Evolutionary conservation across 1,140 invertebrate species (phyloP), one percentile per base, ranked within the genome.

Genomic region (Brachionus koreanus): DNA sequence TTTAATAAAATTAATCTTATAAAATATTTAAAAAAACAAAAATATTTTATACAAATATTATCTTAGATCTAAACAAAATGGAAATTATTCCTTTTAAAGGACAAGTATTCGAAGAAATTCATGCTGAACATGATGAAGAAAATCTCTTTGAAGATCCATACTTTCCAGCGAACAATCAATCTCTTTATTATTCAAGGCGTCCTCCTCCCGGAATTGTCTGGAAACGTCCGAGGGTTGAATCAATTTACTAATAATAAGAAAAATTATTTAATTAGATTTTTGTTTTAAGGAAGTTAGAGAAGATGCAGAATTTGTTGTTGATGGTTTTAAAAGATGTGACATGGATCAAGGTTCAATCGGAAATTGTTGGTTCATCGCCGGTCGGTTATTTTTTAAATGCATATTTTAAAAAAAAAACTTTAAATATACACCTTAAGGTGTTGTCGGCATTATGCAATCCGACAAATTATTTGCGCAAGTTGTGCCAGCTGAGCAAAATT

Each of bases 131-230:
- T 52, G 63, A 82, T n/a, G 42, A 91, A 83, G 90, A 90, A 3
- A 86, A 88, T 6, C 87, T 93, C 13, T 93, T 91, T 86, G 92
- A 92, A 84, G 93, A 93, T 86, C 89, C 90, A 1, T 92, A 93
- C 83, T 93, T 93, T 86, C 89, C 91, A 6, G 89, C 92, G 0
- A 87, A 87, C 39, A 86, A 90, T 9, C 86, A 87, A 46, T 88
- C 91, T 33, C 86, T 93, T 7, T 92, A 90, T 42, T 46, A 16
- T 72, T 19, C 65, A n/a, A 25, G 46, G 49, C 35, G 23, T 29
- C 12, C 35, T 3, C 57, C 65, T 12, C 13, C 16, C 0, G 82
- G 65, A 16, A 52, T 72, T 6, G 16, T 61, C 37, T 83, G 72
- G 75, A 16, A 25, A 16, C 29, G 82, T 35, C 82, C 82, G 12